Conservation (phyloP, 1,140 invertebrate genomes). For the Papilio xuthus region DNA sequence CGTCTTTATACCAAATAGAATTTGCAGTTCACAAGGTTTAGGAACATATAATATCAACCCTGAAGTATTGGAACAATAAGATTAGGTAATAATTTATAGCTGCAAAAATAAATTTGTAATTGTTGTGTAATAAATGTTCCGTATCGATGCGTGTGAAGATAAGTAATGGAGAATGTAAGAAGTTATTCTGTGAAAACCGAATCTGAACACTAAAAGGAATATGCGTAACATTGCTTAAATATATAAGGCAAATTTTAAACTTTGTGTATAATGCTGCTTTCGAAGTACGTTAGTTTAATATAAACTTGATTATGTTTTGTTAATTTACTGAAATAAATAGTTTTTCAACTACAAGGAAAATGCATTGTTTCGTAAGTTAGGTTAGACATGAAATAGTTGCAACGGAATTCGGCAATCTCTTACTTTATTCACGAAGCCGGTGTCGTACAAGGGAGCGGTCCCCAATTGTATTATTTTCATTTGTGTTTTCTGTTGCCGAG, state of each 20-base stretch:
- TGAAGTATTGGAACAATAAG: background rate
- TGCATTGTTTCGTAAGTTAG: constrained; percentile 27
- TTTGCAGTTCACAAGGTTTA: constrained; percentile 37
- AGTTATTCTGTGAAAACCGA: constrained; percentile 60
- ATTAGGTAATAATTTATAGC: constrained; percentile 30
- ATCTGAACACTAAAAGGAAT: constrained; percentile 45
- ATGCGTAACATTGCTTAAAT: constrained; percentile 44
- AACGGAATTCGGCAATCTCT: constrained; percentile 32
- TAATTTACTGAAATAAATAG: constrained; percentile 4
- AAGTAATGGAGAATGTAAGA: constrained; percentile 76
- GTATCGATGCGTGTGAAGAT: constrained; percentile 79
- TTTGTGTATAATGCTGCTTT: background rate
- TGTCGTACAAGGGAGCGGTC: constrained; percentile 47
- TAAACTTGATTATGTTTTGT: too few species aligned
- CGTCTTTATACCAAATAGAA: constrained; percentile 54
- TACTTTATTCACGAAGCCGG: constrained; percentile 36
- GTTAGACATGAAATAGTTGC: constrained; percentile 28
- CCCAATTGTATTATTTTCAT: constrained; percentile 65
- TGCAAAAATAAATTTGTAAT: constrained; percentile 44
- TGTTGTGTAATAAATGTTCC: constrained; percentile 76
- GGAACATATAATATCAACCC: background rate
- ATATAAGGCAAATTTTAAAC: background rate
- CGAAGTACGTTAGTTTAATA: too few species aligned
- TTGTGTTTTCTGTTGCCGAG: constrained; percentile 61
- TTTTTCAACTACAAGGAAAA: constrained; percentile 6